Evolutionary conservation across 2,797 vertebrate genomes (phyloP), one percentile per base, ranked within the genome.

Genomic region (Phrynocephalus forsythii): DNA sequence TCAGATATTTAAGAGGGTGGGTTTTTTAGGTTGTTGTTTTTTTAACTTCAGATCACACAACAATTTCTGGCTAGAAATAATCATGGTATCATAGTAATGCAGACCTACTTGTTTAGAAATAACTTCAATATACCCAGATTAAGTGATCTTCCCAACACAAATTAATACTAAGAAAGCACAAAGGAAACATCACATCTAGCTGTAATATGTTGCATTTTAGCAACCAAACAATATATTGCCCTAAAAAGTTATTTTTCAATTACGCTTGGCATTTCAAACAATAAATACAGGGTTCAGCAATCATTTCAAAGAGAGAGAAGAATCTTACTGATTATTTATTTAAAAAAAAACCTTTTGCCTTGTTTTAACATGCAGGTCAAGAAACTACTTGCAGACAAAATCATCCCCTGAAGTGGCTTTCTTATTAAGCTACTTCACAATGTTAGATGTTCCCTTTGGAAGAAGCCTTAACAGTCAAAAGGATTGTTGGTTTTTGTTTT

Each of bases 161-260:
- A 30, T 79, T 26, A 86, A 86, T 72, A 38, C 28, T 66, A 85
- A 44, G n/a, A 85, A 48, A 26, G 26, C 1, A 1, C 22, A 16
- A 68, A 8, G 30, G 13, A 87, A 33, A 26, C 33, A 20, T 33
- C 20, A 76, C 30, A 52, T 28, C 6, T 26, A 30, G 56, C 52
- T 63, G 26, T 68, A 81, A 73, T 68, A 13, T 50, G 50, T 30
- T 82, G n/a, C 60, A 67, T 75, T 38, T 82, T 66, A 86, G 78
- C 24, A 28, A 81, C 63, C 63, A 86, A 82, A 24, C 16, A 67
- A 50, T n/a, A 24, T 60, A 22, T 22, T 28, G 56, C 50, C 24
- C 22, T 5, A 60, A 73, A 73, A 60, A 75, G 15, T 16, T 63
- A 38, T 63, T 20, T 82, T 5, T 48, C n/a, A 22, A 68, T 10